Evolutionary conservation across 2,888 invertebrate genomes (phyloP), one percentile per base, ranked within the genome.

Genomic region (Mylabris sibirica): DNA sequence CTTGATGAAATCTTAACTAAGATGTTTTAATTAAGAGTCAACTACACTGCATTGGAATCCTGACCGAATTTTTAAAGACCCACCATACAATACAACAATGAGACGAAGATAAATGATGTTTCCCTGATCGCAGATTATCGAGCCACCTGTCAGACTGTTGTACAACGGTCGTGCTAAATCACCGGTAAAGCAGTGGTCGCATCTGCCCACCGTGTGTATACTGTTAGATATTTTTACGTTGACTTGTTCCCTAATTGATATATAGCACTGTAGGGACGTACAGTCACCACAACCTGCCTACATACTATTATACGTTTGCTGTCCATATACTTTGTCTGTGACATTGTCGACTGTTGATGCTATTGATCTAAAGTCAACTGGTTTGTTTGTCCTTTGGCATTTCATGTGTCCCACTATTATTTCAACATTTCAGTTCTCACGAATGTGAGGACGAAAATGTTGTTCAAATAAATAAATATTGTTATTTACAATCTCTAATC

Each of bases 61-160:
- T 20, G 38, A 20, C 6, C 20, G 38, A 14, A 8, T 35, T 3
- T 59, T 62, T 59, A 24, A 8, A 1, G 44, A n/a, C 74, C 74
- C 70, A 64, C 69, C 64, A 30, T 30, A 71, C 64, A 66, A 65
- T 73, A 64, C 63, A 61, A 59, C 67, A 71, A 74, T 71, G 73
- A 70, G 78, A 80, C 78, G 78, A 77, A 79, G 80, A 80, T 78
- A 78, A 79, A 80, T 76, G 76, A 74, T 73, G 72, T 72, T 75
- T 74, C 75, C 77, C 77, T 75, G 78, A 78, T 80, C 78, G 76
- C 76, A 78, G 79, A 80, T 80, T 80, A 80, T 79, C 79, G 77
- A 76, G 69, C 76, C 72, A 75, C 75, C 77, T 76, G 78, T 77
- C 77, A 77, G 72, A 70, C 65, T 66, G 70, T 59, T 67, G 61